Conservation (phyloP, 1,140 invertebrate genomes). For the Pseudomyrmex pallidus region DNA sequence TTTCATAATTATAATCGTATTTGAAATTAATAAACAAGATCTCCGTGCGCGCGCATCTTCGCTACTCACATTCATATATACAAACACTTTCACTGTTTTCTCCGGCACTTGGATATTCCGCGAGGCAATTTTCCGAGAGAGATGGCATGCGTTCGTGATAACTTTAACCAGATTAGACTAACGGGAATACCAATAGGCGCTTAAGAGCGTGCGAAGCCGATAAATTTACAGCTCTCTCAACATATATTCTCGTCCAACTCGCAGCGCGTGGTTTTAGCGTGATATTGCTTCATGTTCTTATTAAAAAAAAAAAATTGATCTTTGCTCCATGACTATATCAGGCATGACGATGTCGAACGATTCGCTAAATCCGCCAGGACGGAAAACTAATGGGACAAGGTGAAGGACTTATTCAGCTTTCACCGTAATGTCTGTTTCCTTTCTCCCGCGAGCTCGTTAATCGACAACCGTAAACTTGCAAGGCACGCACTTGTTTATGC, state of each 20-base stretch:
- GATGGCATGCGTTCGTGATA: background rate
- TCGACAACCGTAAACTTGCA: constrained; percentile 45
- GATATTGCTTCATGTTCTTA: background rate
- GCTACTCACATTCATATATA: background rate
- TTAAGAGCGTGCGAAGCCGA: background rate
- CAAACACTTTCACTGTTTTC: constrained; percentile 66
- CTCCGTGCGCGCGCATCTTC: constrained; percentile 25
- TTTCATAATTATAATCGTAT: constrained; percentile 18
- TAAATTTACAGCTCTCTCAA: background rate
- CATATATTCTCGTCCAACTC: background rate
- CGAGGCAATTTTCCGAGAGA: constrained; percentile 24
- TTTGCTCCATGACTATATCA: background rate
- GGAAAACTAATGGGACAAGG: constrained; percentile 20
- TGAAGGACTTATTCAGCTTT: constrained; percentile 55
- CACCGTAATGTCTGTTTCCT: constrained; percentile 40
- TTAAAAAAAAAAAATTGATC: background rate
- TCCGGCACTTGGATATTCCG: background rate
- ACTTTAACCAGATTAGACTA: background rate
- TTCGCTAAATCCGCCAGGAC: constrained; percentile 11
- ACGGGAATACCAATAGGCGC: background rate
- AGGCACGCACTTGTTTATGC: constrained; percentile 41
- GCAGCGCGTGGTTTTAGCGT: background rate
- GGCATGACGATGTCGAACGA: background rate
- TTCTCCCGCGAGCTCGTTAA: constrained; percentile 61
- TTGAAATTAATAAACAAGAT: constrained; percentile 1